Conservation (phyloP, 2,888 invertebrate species). For the Lysandra coridon region DNA sequence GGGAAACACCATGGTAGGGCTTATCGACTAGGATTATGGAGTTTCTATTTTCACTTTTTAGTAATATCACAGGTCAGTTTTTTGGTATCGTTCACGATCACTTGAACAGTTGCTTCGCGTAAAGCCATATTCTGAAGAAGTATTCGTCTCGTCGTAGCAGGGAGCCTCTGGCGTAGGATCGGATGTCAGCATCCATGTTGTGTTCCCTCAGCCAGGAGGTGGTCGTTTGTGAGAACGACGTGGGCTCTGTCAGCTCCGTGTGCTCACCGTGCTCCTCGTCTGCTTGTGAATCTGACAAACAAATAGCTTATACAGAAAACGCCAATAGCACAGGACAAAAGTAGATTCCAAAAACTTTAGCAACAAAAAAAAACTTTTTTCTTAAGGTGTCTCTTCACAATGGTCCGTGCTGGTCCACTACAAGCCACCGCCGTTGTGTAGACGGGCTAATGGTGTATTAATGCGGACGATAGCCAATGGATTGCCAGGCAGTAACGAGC, state of each 20-base stretch:
- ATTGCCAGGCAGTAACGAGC: no score
- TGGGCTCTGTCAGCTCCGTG: slow-evolving; percentile 88
- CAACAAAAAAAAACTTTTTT: no score
- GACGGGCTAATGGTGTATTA: no score
- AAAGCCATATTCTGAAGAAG: slow-evolving; percentile 96
- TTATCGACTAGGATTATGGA: slow-evolving; percentile 23
- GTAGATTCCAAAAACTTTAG: not conserved
- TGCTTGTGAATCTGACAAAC: slow-evolving; percentile 59
- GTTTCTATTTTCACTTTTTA: slow-evolving; percentile 47
- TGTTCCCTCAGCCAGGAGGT: slow-evolving; percentile 96
- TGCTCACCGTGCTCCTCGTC: slow-evolving; percentile 71
- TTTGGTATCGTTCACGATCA: slow-evolving; percentile 54
- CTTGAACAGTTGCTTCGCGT: slow-evolving; percentile 91
- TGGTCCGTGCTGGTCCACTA: no score
- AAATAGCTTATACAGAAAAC: not conserved
- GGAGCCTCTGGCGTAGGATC: slow-evolving; percentile 92
- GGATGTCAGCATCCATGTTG: slow-evolving; percentile 96
- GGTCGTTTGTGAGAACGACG: slow-evolving; percentile 94
- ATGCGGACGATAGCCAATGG: no score
- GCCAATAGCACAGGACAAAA: not conserved
- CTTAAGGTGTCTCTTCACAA: no score
- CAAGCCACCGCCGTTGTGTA: no score
- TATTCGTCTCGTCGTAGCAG: slow-evolving; percentile 94
- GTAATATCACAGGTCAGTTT: slow-evolving; percentile 71
- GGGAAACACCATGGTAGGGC: not conserved